Evolutionary conservation across 2,797 vertebrate species (phyloP), one percentile per base, ranked within the genome.

Genomic region (Neostethus bicornis): DNA sequence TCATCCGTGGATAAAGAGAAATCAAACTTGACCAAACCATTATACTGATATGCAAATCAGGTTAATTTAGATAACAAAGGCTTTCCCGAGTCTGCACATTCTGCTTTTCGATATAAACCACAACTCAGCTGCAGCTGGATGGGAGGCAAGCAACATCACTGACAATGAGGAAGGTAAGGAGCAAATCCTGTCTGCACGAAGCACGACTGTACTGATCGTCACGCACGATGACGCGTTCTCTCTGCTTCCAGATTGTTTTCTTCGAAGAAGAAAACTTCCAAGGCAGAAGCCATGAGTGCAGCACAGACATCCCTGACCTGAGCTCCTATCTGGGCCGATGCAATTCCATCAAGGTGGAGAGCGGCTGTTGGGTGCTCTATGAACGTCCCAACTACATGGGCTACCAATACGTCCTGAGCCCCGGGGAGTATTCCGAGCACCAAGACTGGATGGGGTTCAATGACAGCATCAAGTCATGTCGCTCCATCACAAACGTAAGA

Each of bases 21-120:
- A 87, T 86, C 80, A 86, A 85, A 85, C 71, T 82, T 78, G 68
- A 77, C 76, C 69, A 80, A 79, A 81, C 64, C 76, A 70, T 85
- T 87, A 87, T 76, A 76, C 77, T 87, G 82, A 86, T 87, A 87
- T 88, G 82, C 69, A 89, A 87, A 89, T 87, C 49, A 60, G 31
- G 66, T 45, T 73, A 66, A 85, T 87, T 85, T 84, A 68, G 61
- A 46, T 85, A 62, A 87, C 81, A 89, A 88, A 49, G 50, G 75
- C 53, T 84, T 77, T 43, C 77, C 70, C 76, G 71, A 21, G 75
- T 89, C 80, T 64, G 85, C 85, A 89, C 84, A 89, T 89, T 89
- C 85, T 85, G 73, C 69, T 63, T 77, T 74, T 87, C 51, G 41
- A 87, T 88, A 88, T 88, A 89, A 86, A 80, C 70, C 79, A 68